Conservation (phyloP, 2,113 vertebrate genomes). For the Oncorhynchus nerka region DNA sequence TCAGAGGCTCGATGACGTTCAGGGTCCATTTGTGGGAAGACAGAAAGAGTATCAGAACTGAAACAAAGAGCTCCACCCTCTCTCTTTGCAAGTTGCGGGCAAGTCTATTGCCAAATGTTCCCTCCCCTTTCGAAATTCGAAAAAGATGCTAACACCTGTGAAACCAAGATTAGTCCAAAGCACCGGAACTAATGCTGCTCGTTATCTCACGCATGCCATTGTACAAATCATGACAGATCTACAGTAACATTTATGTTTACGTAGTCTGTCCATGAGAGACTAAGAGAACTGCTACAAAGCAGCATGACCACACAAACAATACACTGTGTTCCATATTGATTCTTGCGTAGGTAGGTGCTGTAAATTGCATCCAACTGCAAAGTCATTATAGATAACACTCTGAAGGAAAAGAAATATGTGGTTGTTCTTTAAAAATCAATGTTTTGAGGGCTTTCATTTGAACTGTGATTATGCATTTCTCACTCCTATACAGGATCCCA, state of each 20-base stretch:
- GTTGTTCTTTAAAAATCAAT: conserved; percentile 44
- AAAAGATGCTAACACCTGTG: no score
- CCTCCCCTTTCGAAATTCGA: no score
- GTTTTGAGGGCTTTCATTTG: conserved; percentile 54
- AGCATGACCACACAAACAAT: conserved; percentile 38
- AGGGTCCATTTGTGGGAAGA: no score
- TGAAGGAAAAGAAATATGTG: conserved; percentile 42
- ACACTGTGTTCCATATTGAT: conserved; percentile 45
- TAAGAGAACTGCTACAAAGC: conserved; percentile 5
- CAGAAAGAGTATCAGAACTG: not conserved
- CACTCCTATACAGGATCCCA: conserved; percentile 15
- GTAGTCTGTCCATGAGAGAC: no score
- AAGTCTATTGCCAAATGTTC: no score
- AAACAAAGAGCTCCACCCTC: not conserved
- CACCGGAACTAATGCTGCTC: no score
- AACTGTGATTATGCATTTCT: conserved; percentile 47
- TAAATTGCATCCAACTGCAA: conserved; percentile 51
- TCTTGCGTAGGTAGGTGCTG: conserved; percentile 32
- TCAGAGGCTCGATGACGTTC: no score
- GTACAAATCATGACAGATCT: no score
- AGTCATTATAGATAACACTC: conserved; percentile 49
- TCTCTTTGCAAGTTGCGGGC: no score
- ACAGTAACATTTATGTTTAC: no score
- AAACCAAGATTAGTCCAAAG: no score
- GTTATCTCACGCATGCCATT: no score